Conservation (phyloP, 2,797 vertebrate species). For the Acipenser oxyrinchus region DNA sequence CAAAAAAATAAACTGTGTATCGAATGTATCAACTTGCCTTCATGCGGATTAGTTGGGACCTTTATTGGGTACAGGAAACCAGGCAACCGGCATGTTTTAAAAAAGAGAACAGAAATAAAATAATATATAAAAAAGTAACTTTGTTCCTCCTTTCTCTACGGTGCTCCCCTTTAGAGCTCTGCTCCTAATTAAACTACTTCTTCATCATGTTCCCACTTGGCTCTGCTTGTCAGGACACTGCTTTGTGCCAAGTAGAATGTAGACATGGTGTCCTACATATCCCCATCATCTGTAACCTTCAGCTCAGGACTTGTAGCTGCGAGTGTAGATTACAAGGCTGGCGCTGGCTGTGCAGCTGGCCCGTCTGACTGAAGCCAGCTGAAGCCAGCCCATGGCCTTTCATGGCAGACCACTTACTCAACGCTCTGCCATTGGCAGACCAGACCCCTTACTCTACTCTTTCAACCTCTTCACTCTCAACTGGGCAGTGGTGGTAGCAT, state of each 20-base stretch:
- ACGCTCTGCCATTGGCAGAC: slow-evolving; percentile 50
- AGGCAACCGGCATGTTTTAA: too few species aligned
- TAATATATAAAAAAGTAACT: slow-evolving; percentile 27
- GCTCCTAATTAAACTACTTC: slow-evolving; percentile 72
- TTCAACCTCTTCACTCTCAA: slow-evolving; percentile 29
- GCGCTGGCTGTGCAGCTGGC: slow-evolving; percentile 42
- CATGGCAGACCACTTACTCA: slow-evolving; percentile 30
- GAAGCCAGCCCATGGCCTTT: slow-evolving; percentile 54
- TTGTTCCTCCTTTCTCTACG: slow-evolving; percentile 46
- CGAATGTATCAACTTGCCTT: too few species aligned
- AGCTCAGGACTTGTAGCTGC: slow-evolving; percentile 34
- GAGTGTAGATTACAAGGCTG: slow-evolving; percentile 38
- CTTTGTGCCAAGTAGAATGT: slow-evolving; percentile 51
- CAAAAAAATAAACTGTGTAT: too few species aligned
- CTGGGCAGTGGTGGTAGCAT: not conserved
- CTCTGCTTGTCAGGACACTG: slow-evolving; percentile 57
- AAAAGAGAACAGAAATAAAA: too few species aligned
- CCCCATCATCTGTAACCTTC: slow-evolving; percentile 31
- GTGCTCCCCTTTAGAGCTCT: slow-evolving; percentile 57
- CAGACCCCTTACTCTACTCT: slow-evolving; percentile 36
- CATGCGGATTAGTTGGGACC: too few species aligned
- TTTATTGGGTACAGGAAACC: too few species aligned
- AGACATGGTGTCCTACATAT: slow-evolving; percentile 68
- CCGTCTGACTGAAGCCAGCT: slow-evolving; percentile 38
- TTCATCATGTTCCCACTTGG: slow-evolving; percentile 62